Evolutionary conservation across 2,797 vertebrate genomes (phyloP).

Genomic region (Poecilia gillii): DNA sequence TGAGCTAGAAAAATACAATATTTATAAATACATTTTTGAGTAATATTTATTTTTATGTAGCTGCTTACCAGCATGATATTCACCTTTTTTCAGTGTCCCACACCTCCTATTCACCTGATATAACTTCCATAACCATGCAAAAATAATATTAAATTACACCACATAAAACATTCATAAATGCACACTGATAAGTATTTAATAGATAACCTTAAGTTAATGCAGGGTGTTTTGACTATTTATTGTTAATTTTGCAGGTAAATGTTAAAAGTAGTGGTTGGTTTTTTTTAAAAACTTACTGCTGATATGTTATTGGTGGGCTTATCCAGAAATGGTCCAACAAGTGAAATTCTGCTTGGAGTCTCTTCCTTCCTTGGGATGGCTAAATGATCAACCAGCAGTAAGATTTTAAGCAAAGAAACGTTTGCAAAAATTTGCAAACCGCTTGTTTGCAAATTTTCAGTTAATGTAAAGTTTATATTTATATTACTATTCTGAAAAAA

Average conservation of each 20-base stretch:
- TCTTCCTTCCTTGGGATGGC: neutral
- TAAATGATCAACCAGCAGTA: neutral
- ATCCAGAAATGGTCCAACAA: neutral
- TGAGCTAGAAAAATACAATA: neutral
- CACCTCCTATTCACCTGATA: neutral
- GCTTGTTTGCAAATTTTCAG: neutral
- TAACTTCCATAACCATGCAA: neutral
- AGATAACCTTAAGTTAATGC: neutral
- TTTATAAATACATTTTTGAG: neutral
- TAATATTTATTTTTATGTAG: neutral
- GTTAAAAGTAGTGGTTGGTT: neutral
- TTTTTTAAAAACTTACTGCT: neutral
- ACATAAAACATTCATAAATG: neutral
- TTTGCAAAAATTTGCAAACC: too few relatives aligned
- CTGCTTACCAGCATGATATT: neutral
- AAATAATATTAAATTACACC: neutral
- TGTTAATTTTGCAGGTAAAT: neutral
- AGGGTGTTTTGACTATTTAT: neutral
- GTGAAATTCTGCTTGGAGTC: neutral
- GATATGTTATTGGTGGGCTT: neutral
- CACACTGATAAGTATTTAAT: neutral
- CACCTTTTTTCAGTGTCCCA: neutral
- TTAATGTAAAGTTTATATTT: neutral
- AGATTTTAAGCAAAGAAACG: neutral
- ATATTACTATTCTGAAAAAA: neutral